Base-by-base conservation (phyloP, 2,888 invertebrate species). In the Bedellia somnulentella region DNA sequence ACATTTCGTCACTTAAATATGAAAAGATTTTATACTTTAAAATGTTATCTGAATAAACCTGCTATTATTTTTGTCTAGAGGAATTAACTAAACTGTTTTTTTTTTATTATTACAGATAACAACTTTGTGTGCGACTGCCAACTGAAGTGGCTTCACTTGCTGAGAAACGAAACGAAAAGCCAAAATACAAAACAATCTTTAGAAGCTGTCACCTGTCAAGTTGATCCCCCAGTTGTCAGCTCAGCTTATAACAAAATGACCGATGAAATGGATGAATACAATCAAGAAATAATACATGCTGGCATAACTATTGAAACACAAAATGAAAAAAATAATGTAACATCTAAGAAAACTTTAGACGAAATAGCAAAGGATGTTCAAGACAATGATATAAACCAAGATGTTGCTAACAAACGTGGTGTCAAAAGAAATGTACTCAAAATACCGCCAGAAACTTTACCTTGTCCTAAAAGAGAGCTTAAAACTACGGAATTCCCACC, bases 51-150 rank as follows among this genome's bases (percentile, higher is more conserved):
- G n/a, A n/a, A n/a, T n/a, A n/a, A n/a, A n/a, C n/a, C n/a, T n/a
- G n/a, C n/a, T n/a, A n/a, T n/a, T n/a, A n/a, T n/a, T n/a, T n/a
- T n/a, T n/a, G n/a, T n/a, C n/a, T n/a, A n/a, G n/a, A n/a, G n/a
- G n/a, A n/a, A n/a, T n/a, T n/a, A n/a, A n/a, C n/a, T n/a, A n/a
- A n/a, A n/a, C n/a, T n/a, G n/a, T n/a, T n/a, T n/a, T 36, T 21
- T 35, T 32, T 47, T 44, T 44, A 46, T 49, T 43, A 53, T 78
- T 77, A 29, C 85, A 92, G 91, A 86, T 47, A 92, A 91, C 71
- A 83, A 82, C 57, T 85, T 91, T 63, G 80, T 83, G 44, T 92
- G 91, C 67, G 89, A 90, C 77, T 90, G 90, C 59, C 83, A 87
- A 41, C 70, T 91, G 42, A 81, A 83, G 42, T 91, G 91, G 91